A percentile compares a stretch with the other conserved stretches of the same genome.
These are phyloP conservation scores for Apotomis turbidana DNA, from an alignment of 2,888 invertebrate species.

Conservation along the genomic window DNA sequence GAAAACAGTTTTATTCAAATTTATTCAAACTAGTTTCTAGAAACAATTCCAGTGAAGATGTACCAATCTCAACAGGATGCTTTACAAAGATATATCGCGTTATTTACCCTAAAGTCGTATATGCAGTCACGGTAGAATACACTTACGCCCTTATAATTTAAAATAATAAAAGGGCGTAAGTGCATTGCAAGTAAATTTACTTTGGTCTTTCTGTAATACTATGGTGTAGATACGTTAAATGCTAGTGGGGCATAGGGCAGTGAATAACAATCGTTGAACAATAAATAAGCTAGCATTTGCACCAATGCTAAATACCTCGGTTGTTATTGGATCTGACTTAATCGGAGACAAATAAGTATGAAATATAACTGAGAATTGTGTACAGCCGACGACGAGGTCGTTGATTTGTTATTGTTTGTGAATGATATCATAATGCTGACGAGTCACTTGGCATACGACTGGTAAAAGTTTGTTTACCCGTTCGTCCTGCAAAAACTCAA, in stretches of 20 bases:
- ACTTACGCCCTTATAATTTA: slow-evolving; percentile 10
- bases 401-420: no score
- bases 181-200: background rate
- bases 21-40: background rate
- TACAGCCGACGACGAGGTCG: no score
- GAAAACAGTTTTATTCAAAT: background rate
- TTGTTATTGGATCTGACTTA: slow-evolving; percentile 1
- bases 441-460: no score
- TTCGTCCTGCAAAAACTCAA: no score
- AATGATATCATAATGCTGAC: no score
- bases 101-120: background rate
- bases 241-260: slow-evolving; percentile 22
- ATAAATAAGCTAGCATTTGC: slow-evolving; percentile 39
- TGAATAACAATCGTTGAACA: slow-evolving; percentile 20
- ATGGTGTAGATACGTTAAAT: slow-evolving; percentile 14
- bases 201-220: background rate
- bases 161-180: background rate
- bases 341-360: background rate
- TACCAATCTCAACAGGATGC: slow-evolving; percentile 33
- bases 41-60: slow-evolving; percentile 1
- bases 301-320: slow-evolving; percentile 11
- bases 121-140: background rate
- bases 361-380: no score
- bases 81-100: slow-evolving; percentile 12
- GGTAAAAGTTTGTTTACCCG: no score